Conservation (phyloP, 2,113 vertebrate genomes). For the Copsychus sechellarum region DNA sequence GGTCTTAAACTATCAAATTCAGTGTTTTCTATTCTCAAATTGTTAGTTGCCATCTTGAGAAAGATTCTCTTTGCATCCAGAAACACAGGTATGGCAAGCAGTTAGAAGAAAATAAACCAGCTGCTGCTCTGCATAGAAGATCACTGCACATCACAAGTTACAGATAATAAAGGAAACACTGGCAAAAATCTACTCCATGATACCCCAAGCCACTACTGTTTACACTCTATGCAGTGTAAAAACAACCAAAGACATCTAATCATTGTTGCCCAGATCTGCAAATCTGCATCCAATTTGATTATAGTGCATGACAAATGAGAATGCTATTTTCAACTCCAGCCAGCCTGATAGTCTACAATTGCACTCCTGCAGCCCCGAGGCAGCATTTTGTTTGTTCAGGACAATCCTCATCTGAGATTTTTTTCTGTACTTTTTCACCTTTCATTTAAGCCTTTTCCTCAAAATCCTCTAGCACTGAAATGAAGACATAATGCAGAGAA, state of each 20-base stretch:
- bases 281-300: slow-evolving; percentile 28
- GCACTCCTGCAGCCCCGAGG: background rate
- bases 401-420: background rate
- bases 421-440: background rate
- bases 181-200: background rate
- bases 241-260: background rate
- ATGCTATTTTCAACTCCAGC: background rate
- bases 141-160: background rate
- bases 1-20: background rate
- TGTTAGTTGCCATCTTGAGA: background rate
- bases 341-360: background rate
- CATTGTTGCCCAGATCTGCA: slow-evolving; percentile 16
- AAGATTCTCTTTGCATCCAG: background rate
- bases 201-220: background rate
- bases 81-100: background rate
- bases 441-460: background rate
- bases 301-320: background rate
- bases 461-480: background rate
- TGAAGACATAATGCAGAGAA: background rate
- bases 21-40: background rate
- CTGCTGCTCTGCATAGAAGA: background rate
- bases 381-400: background rate
- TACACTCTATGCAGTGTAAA: background rate
- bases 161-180: slow-evolving; percentile 11
- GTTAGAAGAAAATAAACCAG: background rate